Percentiles rank a stretch among this genome's conserved stretches.
Evolutionary conservation across 1,140 invertebrate species (phyloP).

Genomic region (Euschistus heros): DNA sequence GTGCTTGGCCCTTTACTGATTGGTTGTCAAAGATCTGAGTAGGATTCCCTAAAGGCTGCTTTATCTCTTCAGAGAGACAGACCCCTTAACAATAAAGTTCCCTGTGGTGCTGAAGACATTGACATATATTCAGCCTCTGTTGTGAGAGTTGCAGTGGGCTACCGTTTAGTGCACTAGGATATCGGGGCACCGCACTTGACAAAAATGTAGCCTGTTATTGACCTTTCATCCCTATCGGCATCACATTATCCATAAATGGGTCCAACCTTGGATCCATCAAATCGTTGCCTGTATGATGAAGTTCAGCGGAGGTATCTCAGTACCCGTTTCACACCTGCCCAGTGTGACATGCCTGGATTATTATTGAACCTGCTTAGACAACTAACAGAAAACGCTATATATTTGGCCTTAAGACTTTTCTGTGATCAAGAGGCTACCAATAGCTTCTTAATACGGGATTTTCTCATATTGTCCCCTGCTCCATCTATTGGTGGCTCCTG

Average conservation of each 20-base stretch:
- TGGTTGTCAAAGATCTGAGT: too few relatives aligned
- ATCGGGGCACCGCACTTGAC: neutral
- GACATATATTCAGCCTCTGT: neutral
- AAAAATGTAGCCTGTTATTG: neutral
- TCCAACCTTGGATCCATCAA: too few relatives aligned
- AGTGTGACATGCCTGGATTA: neutral
- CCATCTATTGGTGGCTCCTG: too few relatives aligned
- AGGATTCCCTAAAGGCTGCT: too few relatives aligned
- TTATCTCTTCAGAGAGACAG: neutral
- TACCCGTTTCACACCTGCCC: neutral
- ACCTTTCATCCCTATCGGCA: constrained; percentile 7
- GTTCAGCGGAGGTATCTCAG: neutral
- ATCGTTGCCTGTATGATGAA: neutral
- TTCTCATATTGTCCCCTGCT: too few relatives aligned
- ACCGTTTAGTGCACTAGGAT: neutral
- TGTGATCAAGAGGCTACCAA: neutral
- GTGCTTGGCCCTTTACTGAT: too few relatives aligned
- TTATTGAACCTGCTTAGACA: neutral
- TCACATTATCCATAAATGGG: neutral
- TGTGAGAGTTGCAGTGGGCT: neutral
- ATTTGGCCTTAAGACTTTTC: neutral
- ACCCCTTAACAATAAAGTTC: neutral
- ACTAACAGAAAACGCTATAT: neutral
- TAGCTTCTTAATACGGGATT: too few relatives aligned
- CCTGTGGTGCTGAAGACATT: neutral